Evolutionary conservation across 2,888 invertebrate genomes (phyloP), one percentile per base, ranked within the genome.

Genomic region (Campaea margaritaria): DNA sequence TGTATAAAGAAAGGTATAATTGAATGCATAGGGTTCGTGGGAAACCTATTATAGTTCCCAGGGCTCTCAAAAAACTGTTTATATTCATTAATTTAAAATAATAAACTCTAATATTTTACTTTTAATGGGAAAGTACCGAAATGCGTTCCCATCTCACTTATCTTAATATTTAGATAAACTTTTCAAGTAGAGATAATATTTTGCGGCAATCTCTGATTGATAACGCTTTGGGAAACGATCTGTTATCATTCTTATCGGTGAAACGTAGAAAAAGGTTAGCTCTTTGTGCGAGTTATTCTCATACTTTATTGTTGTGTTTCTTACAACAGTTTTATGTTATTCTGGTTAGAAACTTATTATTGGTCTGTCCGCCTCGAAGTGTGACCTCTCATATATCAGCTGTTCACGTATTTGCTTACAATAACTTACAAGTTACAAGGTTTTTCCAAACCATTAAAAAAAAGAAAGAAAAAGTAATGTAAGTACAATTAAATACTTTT

Each of bases 161-260:
- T 51, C 46, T 51, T 39, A n/a, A 42, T 27, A 12, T 15, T 47
- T 21, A 48, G 14, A 12, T 39, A 8, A 15, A 8, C 14, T 44
- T 45, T 50, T 49, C 16, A 16, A 46, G 10, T 39, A 36, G 41
- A 51, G 46, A 58, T 58, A 58, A 42, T 47, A 52, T 58, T 48
- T 39, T 38, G 13, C 38, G n/a, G 13, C 31, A 38, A 48, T 38
- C 48, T 15, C 21, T 21, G 5, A 3, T 1, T 41, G 58, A 48
- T 53, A 59, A n/a, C 43, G 10, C 43, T 31, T 16, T 53, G 53
- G 53, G 53, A 59, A 58, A 43, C 31, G 36, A 58, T 52, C 47
- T 52, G 34, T 58, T 58, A 58, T 58, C 58, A 57, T 42, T 52
- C 27, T 58, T 58, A 58, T 58, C 58, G 51, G 45, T 21, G 57